These are phyloP conservation scores for Trididemnum clinides DNA, from an alignment of 23 tunicate species.

Conservation along the genomic window DNA sequence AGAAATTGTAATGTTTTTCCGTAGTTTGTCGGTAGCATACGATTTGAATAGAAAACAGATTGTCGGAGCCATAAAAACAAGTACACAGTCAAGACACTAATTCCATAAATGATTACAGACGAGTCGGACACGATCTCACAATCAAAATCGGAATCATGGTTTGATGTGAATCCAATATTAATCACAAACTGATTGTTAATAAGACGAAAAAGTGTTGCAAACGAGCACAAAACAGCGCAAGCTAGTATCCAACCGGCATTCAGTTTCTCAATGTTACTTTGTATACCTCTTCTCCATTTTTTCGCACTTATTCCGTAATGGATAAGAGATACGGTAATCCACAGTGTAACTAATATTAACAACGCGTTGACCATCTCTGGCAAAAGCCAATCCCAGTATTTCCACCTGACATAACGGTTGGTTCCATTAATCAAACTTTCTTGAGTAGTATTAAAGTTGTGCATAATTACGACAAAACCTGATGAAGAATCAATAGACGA, in stretches of 20 bases:
- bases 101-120: background rate
- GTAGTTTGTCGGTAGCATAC: conserved; percentile 15
- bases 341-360: background rate
- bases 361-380: conserved; percentile 5
- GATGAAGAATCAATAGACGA: no score
- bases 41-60: conserved; percentile 23
- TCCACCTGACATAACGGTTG: conserved; percentile 16
- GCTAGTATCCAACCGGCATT: conserved; percentile 38
- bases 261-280: conserved; percentile 18
- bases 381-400: background rate
- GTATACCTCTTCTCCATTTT: conserved; percentile 1
- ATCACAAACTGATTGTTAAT: background rate
- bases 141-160: background rate
- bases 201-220: background rate
- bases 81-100: conserved; percentile 11
- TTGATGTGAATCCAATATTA: background rate
- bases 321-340: conserved; percentile 10
- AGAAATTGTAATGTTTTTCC: background rate
- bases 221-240: conserved; percentile 20
- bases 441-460: no score
- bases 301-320: background rate
- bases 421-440: no score
- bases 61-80: conserved; percentile 47
- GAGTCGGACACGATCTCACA: conserved; percentile 7
- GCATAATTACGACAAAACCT: no score